These are phyloP conservation scores for Alectoris magna DNA, from an alignment of 2,797 vertebrate species.

Conservation along the genomic window DNA sequence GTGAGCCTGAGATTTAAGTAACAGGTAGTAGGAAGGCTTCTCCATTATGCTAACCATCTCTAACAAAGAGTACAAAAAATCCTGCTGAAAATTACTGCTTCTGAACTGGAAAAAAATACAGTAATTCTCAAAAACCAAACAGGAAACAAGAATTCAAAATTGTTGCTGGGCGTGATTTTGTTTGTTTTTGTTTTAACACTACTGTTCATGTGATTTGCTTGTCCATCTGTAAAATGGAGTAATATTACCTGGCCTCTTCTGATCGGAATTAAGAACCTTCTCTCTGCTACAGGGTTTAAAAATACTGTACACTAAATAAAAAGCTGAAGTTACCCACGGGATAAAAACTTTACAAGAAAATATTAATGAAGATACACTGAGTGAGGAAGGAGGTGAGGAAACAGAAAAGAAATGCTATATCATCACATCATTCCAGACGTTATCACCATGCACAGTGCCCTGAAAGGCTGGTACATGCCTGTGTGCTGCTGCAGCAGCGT, in stretches of 20 bases:
- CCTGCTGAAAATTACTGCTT: neutral
- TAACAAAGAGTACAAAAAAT: neutral
- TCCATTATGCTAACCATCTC: neutral
- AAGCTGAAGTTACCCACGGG: neutral
- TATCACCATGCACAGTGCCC: accelerated
- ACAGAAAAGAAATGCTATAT: neutral
- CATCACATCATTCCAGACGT: accelerated
- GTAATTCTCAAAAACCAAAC: neutral
- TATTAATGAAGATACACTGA: neutral
- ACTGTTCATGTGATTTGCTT: neutral
- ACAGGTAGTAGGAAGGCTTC: neutral
- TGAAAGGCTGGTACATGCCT: neutral
- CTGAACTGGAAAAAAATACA: neutral
- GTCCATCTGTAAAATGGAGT: neutral
- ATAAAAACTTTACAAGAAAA: neutral
- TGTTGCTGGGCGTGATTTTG: accelerated
- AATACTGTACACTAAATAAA: neutral
- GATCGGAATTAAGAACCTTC: neutral
- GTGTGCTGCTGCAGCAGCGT: neutral
- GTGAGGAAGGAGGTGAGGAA: neutral
- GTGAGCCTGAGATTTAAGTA: neutral
- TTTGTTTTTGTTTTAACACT: neutral
- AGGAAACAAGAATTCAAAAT: neutral
- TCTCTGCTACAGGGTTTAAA: neutral
- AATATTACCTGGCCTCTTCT: neutral